phyloP scores from a whole-genome alignment of 2,888 invertebrate genomes.

The Apantesis nais region DNA sequence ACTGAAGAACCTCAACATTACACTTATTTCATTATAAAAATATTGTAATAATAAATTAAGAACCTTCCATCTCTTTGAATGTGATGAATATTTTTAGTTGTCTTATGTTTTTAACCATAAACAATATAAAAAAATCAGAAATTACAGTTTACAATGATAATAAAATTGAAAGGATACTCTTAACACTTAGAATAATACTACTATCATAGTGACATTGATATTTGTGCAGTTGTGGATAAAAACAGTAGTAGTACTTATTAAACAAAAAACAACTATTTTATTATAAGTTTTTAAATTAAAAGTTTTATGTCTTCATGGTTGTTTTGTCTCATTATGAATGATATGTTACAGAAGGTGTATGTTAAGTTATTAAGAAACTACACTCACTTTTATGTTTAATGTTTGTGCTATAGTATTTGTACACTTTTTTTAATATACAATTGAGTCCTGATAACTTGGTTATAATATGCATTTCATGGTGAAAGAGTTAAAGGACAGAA shows the following conservation, averaged over 20 bases:
- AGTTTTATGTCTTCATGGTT: too few species aligned
- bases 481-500: slow-evolving; percentile 33
- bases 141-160: too few species aligned
- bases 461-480: slow-evolving; percentile 67
- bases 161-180: too few species aligned
- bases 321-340: not conserved
- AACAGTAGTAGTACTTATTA: not conserved
- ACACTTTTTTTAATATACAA: slow-evolving; percentile 46
- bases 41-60: not conserved
- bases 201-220: not conserved
- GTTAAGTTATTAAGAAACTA: slow-evolving; percentile 23
- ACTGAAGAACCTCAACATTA: not conserved
- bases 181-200: too few species aligned
- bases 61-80: not conserved
- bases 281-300: too few species aligned
- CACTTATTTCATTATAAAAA: not conserved
- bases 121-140: too few species aligned
- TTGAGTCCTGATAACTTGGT: slow-evolving; percentile 48
- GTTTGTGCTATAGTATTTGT: slow-evolving; percentile 49
- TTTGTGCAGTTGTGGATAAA: not conserved
- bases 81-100: too few species aligned
- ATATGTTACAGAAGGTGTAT: not conserved
- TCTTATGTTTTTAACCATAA: too few species aligned
- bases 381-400: slow-evolving; percentile 55
- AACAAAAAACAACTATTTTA: too few species aligned